Conservation (phyloP, 1,140 invertebrate genomes). For the Formica exsecta region DNA sequence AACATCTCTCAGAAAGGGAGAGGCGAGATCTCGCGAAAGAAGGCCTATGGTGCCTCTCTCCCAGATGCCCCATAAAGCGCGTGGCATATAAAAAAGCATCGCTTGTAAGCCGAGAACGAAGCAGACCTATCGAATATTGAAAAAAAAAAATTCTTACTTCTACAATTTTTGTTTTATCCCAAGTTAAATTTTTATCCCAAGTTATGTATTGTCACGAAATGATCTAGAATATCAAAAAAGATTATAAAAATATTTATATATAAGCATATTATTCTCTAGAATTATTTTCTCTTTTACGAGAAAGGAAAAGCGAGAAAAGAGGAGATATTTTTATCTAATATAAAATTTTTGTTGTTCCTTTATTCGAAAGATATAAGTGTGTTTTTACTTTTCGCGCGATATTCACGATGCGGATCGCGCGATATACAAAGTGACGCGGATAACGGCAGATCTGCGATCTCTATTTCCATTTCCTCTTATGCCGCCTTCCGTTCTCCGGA, state of each 20-base stretch:
- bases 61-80: conserved; percentile 86
- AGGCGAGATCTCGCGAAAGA: conserved; percentile 80
- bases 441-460: conserved; percentile 49
- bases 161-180: not conserved
- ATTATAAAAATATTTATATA: not conserved
- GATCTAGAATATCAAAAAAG: not conserved
- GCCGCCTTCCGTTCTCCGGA: conserved; percentile 37
- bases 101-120: conserved; percentile 89
- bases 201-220: not conserved
- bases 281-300: too few species aligned
- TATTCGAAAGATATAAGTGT: not conserved
- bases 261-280: not conserved
- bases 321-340: not conserved
- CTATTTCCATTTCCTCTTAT: conserved; percentile 44
- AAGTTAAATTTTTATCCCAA: not conserved
- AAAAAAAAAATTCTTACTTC: conserved; percentile 2
- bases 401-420: conserved; percentile 16
- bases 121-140: conserved; percentile 80
- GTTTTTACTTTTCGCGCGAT: not conserved
- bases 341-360: not conserved
- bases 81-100: conserved; percentile 86
- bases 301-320: too few species aligned
- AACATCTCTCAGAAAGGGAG: conserved; percentile 73
- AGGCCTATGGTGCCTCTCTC: conserved; percentile 82
- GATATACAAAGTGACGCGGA: conserved; percentile 25